Evolutionary conservation across 2,888 invertebrate genomes (phyloP).

Genomic region (Rhagonycha lutea): DNA sequence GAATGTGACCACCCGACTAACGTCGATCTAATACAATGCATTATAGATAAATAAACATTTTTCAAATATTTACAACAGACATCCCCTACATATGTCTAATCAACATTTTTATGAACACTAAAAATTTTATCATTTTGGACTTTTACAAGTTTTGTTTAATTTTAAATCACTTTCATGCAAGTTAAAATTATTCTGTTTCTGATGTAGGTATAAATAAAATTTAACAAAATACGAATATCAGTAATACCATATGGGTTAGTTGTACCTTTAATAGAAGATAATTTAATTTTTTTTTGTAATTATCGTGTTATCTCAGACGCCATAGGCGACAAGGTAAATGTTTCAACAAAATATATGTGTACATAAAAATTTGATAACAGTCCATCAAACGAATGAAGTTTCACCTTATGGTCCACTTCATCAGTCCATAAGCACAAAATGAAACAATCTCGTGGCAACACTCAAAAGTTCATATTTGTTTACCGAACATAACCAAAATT

Average conservation of each 20-base stretch:
- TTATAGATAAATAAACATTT: not conserved
- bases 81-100: not conserved
- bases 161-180: too few species aligned
- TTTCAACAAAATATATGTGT: slow-evolving; percentile 26
- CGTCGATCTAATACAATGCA: slow-evolving; percentile 20
- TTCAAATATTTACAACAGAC: not conserved
- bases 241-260: too few species aligned
- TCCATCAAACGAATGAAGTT: slow-evolving; percentile 27
- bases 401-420: slow-evolving; percentile 30
- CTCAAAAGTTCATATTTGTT: slow-evolving; percentile 15
- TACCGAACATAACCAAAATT: slow-evolving; percentile 1
- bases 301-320: not conserved
- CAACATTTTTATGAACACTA: not conserved
- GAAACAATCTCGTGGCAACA: slow-evolving; percentile 20
- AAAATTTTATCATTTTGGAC: not conserved
- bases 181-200: too few species aligned
- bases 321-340: not conserved
- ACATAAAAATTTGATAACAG: slow-evolving; percentile 25
- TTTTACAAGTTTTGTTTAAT: not conserved
- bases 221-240: too few species aligned
- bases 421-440: slow-evolving; percentile 35
- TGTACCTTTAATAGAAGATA: not conserved
- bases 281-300: not conserved
- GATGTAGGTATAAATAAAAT: too few species aligned
- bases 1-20: slow-evolving; percentile 23